Conservation (phyloP, 2,797 vertebrate species). For the Myotis findleyi region DNA sequence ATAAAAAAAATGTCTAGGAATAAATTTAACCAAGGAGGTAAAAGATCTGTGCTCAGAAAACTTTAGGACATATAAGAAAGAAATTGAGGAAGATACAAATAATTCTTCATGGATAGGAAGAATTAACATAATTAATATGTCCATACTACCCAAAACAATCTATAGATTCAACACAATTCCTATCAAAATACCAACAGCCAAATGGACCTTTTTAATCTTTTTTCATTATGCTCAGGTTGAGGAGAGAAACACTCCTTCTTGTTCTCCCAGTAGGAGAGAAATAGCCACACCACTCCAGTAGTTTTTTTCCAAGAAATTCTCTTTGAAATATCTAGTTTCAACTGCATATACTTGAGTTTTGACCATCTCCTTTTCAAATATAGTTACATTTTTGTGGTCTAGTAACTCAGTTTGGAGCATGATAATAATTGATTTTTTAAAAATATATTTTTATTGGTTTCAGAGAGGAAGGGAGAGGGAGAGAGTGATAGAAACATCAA, state of each 20-base stretch:
- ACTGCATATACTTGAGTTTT: background rate
- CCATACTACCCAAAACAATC: background rate
- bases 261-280: no score
- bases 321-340: background rate
- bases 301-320: background rate
- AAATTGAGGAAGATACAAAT: background rate
- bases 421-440: conserved; percentile 13
- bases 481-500: no score
- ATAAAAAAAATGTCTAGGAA: background rate
- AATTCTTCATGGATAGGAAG: background rate
- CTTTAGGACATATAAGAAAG: background rate
- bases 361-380: conserved; percentile 10
- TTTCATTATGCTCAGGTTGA: background rate
- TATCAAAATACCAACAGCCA: background rate
- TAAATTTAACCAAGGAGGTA: background rate
- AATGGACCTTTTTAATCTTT: background rate
- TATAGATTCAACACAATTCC: background rate
- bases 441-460: no score
- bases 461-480: no score
- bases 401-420: background rate
- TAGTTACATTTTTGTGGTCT: background rate
- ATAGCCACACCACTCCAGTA: background rate
- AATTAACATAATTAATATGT: background rate
- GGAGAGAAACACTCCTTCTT: background rate
- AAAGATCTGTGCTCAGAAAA: background rate